Evolutionary conservation across 2,113 vertebrate genomes (phyloP).

Genomic region (Poeciliopsis retropinna): DNA sequence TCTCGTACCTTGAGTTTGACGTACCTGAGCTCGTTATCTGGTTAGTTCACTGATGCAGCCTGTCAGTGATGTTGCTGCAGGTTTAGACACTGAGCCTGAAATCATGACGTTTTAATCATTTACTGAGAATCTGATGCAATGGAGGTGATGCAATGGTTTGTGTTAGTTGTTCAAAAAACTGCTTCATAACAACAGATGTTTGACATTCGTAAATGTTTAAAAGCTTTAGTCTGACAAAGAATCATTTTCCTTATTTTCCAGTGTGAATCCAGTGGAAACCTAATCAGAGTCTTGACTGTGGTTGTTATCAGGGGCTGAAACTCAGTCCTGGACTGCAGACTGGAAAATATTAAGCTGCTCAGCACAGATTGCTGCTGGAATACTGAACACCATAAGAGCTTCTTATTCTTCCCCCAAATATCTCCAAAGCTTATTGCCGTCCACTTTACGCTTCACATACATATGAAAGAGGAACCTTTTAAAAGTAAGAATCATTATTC

Average conservation of each 20-base stretch:
- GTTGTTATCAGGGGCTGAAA: neutral
- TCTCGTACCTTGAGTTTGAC: no score
- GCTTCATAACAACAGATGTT: neutral
- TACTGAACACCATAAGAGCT: neutral
- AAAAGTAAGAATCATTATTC: slow-evolving; percentile 5
- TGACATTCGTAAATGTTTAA: neutral
- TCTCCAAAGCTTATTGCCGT: neutral
- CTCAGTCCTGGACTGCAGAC: neutral
- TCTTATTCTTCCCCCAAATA: neutral
- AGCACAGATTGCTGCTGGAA: slow-evolving; percentile 2
- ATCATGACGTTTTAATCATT: neutral
- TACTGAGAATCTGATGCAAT: no score
- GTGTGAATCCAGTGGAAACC: neutral
- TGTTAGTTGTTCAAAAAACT: no score
- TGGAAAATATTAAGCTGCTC: neutral
- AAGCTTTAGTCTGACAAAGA: neutral
- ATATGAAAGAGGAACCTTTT: neutral
- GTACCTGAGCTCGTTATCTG: neutral
- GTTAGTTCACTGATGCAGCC: neutral
- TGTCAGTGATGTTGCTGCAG: neutral
- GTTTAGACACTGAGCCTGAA: neutral
- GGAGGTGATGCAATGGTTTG: no score
- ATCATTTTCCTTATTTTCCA: neutral
- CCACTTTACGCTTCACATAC: neutral
- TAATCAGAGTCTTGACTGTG: neutral